These are phyloP conservation scores for Tetramorium parvispinum DNA, from an alignment of 1,140 invertebrate species.

Conservation along the genomic window DNA sequence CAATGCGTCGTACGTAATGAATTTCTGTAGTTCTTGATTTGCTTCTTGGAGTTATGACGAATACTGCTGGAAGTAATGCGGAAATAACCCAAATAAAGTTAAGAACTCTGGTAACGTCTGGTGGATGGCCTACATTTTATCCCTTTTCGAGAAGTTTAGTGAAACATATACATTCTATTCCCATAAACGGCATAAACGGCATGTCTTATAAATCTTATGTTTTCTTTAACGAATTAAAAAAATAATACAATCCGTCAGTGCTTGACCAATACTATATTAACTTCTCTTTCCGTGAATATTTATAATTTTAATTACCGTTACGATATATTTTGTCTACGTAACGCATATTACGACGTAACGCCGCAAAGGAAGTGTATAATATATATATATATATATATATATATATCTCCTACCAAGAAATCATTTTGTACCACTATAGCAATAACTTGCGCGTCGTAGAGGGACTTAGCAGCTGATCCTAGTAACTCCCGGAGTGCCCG, in stretches of 20 bases:
- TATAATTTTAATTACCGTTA: neutral
- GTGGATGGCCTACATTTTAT: slow-evolving; percentile 10
- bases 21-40: slow-evolving; percentile 41
- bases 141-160: neutral
- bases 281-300: neutral
- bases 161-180: slow-evolving; percentile 28
- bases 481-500: slow-evolving; percentile 40
- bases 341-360: neutral
- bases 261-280: neutral
- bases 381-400: neutral
- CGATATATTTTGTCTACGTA: neutral
- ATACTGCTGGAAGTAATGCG: slow-evolving; percentile 21
- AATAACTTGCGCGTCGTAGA: slow-evolving; percentile 50
- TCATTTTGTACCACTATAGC: slow-evolving; percentile 60
- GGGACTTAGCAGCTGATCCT: slow-evolving; percentile 57
- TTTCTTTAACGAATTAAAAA: neutral
- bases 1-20: slow-evolving; percentile 29
- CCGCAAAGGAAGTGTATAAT: neutral
- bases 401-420: slow-evolving; percentile 27
- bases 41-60: slow-evolving; percentile 15
- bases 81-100: slow-evolving; percentile 53
- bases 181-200: neutral
- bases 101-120: slow-evolving; percentile 3
- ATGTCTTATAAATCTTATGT: neutral
- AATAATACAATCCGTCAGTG: neutral